Conservation (phyloP, 1,140 invertebrate species). For the Caenorhabditis brenneri region DNA sequence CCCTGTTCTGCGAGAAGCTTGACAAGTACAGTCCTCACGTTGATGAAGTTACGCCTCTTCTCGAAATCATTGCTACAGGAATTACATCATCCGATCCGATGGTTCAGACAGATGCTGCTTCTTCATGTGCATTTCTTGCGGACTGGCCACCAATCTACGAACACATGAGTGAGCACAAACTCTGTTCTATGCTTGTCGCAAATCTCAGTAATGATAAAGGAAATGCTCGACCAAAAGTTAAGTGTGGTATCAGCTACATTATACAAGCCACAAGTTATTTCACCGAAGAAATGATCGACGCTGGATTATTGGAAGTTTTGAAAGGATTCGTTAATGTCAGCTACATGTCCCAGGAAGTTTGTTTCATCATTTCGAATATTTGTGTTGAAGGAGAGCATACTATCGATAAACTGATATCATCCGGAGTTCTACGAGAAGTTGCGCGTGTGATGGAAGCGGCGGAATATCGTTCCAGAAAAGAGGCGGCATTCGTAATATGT, state of each 20-base stretch:
- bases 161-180: background rate
- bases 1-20: background rate
- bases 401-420: background rate
- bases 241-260: background rate
- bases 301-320: background rate
- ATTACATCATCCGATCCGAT: background rate
- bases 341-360: conserved; percentile 12
- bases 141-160: background rate
- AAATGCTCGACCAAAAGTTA: conserved; percentile 9
- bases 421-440: background rate
- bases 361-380: conserved; percentile 8
- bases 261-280: conserved; percentile 25
- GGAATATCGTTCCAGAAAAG: background rate
- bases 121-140: background rate
- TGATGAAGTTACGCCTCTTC: background rate
- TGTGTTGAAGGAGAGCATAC: conserved; percentile 19
- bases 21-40: conserved; percentile 15
- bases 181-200: background rate
- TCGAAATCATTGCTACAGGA: background rate
- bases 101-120: conserved; percentile 13
- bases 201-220: conserved; percentile 14
- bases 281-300: conserved; percentile 26
- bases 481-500: conserved; percentile 2
- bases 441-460: background rate
- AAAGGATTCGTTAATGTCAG: conserved; percentile 35